phyloP scores from a whole-genome alignment of 2,113 vertebrate genomes.

The Neolamprologus brichardi region DNA sequence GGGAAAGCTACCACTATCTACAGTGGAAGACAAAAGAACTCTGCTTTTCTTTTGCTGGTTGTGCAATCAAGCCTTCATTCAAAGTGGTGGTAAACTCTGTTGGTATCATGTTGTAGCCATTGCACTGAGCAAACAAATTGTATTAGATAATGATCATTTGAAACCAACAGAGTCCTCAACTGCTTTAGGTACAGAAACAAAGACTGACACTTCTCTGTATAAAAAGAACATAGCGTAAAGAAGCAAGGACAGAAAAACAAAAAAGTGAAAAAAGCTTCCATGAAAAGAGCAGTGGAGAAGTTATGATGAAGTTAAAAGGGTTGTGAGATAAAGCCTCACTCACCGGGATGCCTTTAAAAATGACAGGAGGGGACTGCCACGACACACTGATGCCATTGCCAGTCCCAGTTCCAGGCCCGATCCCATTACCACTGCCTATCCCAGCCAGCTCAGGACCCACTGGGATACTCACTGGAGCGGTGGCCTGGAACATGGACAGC shows the following conservation, averaged over 20 bases:
- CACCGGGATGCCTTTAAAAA: conserved; percentile 77
- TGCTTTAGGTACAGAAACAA: not conserved
- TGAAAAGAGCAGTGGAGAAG: not conserved
- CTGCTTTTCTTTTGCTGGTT: not conserved
- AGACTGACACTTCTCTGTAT: not conserved
- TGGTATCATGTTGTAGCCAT: not conserved
- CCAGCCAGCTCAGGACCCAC: conserved; percentile 63
- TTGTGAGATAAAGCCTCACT: conserved; percentile 60
- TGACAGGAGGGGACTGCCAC: conserved; percentile 76
- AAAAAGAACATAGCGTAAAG: not conserved
- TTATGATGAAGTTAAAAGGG: conserved; percentile 16
- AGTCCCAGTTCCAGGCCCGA: conserved; percentile 52
- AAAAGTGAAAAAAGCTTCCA: not conserved
- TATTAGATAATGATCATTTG: not conserved
- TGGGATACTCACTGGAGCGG: conserved; percentile 71
- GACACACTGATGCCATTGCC: conserved; percentile 75
- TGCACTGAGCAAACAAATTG: not conserved
- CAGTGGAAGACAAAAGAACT: not conserved
- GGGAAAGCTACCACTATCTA: not conserved
- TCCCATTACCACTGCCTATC: conserved; percentile 63
- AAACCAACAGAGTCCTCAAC: not conserved
- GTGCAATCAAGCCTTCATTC: not conserved
- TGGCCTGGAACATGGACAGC: conserved; percentile 72
- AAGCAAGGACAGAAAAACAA: not conserved
- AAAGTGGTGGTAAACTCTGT: not conserved